Evolutionary conservation across 2,797 vertebrate species (phyloP).

Genomic region (Poecile montanus): DNA sequence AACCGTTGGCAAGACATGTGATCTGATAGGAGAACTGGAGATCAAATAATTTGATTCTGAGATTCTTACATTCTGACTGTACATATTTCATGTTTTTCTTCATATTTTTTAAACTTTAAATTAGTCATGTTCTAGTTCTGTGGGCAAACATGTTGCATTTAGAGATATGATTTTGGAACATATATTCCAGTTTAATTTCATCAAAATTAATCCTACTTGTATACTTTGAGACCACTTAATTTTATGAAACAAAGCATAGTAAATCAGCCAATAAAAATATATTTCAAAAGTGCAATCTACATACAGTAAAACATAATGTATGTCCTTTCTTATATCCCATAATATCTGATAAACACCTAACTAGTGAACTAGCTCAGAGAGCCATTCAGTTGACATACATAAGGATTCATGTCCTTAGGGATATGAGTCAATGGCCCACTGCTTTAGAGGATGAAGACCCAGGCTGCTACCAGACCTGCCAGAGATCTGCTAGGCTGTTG

Average conservation of each 20-base stretch:
- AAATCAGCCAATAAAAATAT: neutral
- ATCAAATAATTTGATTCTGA: neutral
- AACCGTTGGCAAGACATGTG: neutral
- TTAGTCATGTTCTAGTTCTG: neutral
- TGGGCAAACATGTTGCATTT: neutral
- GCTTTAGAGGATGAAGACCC: neutral
- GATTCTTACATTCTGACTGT: neutral
- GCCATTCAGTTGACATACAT: rapidly evolving
- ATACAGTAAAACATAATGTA: neutral
- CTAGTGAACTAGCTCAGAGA: neutral
- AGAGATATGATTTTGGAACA: neutral
- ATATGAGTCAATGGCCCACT: neutral
- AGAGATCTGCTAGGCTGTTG: neutral
- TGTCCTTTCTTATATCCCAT: neutral
- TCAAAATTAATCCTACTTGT: neutral
- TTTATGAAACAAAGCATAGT: neutral
- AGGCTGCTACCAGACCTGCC: neutral
- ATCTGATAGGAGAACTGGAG: neutral
- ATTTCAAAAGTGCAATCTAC: neutral
- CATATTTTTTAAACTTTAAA: neutral
- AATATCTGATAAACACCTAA: neutral
- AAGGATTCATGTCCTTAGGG: neutral
- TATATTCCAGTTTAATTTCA: neutral
- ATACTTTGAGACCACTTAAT: neutral
- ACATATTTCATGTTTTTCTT: neutral